Evolutionary conservation across 2,888 invertebrate species (phyloP), one percentile per base, ranked within the genome.

Genomic region (Dilophus febrilis): DNA sequence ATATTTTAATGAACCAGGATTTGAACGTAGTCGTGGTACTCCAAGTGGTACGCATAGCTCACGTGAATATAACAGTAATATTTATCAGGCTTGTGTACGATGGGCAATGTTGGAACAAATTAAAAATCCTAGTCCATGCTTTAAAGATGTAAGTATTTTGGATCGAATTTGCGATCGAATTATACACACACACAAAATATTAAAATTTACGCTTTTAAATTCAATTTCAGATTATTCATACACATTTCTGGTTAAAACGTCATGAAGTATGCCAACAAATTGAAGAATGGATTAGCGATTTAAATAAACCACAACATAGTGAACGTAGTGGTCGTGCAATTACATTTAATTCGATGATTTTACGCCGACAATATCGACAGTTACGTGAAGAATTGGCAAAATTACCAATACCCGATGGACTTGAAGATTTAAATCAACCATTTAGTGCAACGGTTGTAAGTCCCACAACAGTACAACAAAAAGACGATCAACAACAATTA

Each of bases 71-170:
- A 92, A 92, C 64, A 83, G 87, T 51, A 92, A 91, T 65, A 90
- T 94, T 54, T 82, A 86, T 62, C 88, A 91, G 65, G 91, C 91
- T 10, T 88, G 87, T 48, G 88, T 87, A 46, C 79, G 87, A 57
- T 94, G 91, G 92, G 92, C 88, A 47, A 92, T 94, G 88, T 69
- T 94, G 46, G 91, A 94, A 64, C 90, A 90, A 60, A 74, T 94
- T 48, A 67, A 81, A 43, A 83, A 83, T 64, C 88, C 92, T 5
- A 84, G 84, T 57, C 79, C 85, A 31, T 90, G 90, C 65, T 92
- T 94, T 61, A 83, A 81, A 63, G 84, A 90, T 66, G 85, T 83
- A 55, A 54, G 54, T 36, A 46, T 22, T 22, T 22, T 22, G 22
- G 22, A 6, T 6, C 22, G 22, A 22, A 8, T 22, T 22, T 6